Percentiles rank a stretch among this genome's conserved stretches.
These are phyloP conservation scores for Arvicanthis niloticus DNA, from an alignment of 2,113 vertebrate species.

Conservation along the genomic window DNA sequence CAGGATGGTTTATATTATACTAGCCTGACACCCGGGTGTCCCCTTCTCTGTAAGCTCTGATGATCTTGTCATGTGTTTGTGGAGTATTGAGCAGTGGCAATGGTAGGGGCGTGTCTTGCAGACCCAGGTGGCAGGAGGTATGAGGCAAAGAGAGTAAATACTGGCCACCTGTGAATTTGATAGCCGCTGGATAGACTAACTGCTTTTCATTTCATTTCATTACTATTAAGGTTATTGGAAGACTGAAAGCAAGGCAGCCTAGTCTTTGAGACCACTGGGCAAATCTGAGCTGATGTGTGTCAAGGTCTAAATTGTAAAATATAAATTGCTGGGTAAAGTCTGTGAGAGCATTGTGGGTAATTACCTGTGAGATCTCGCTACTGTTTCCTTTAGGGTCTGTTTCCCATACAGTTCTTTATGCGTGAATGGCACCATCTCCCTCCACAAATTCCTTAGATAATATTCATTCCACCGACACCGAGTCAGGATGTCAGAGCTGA, in stretches of 20 bases:
- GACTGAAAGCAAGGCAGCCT: not conserved
- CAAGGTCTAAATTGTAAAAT: not conserved
- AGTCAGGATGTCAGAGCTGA: not conserved
- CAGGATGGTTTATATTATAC: not conserved
- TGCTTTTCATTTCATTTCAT: not conserved
- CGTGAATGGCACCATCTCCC: not conserved
- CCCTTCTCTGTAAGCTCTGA: not conserved
- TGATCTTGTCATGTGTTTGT: not conserved
- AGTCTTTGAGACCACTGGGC: constrained; percentile 1
- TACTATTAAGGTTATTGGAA: constrained; percentile 4
- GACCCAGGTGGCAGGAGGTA: not conserved
- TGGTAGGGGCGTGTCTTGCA: not conserved
- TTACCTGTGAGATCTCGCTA: not conserved
- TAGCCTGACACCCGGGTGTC: not conserved
- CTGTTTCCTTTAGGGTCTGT: not conserved
- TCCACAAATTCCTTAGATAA: not conserved
- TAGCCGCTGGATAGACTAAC: constrained; percentile 1
- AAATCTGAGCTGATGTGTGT: not conserved
- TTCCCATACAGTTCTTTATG: not conserved
- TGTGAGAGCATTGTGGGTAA: not conserved
- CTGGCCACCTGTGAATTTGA: not conserved
- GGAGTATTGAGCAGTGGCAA: not conserved
- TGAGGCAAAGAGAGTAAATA: not conserved
- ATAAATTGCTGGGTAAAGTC: not conserved
- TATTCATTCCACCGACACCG: not conserved